Base-by-base conservation (phyloP, 2,888 invertebrate species). In the Ectobius pallidus region DNA sequence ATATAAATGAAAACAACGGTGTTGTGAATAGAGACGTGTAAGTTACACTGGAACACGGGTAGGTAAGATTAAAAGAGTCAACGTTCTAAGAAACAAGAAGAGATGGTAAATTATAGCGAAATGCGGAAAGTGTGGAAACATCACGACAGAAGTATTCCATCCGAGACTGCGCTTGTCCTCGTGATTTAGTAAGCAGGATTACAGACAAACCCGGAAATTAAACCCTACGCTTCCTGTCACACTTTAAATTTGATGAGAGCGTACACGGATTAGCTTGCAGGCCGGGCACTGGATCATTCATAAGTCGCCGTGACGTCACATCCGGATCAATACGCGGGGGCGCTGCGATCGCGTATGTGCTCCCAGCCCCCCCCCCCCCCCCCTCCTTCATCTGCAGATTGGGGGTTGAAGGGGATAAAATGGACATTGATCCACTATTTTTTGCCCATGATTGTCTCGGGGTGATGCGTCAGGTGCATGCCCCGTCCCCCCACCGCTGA, bases 231-330 rank as follows among this genome's bases (percentile, higher is more conserved):
- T 58, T 58, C 58, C 58, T 58, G 58, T 58, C 16, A 30, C 32
- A 58, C 14, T 58, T 58, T 58, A 30, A 58, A 32, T 58, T 58
- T 58, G 30, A 30, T 58, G 58, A 65, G 65, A 65, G n/a, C 46
- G 63, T 63, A 32, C 32, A 63, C 39, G 49, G 68, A 68, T 68
- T 68, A 69, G 72, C 70, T 70, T 63, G 58, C 32, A 58, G 74
- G 73, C 74, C 62, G 70, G 65, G 72, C 74, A 68, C 73, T 75
- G 75, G 77, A 76, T 77, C 77, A 77, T 77, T 77, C 77, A 77
- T 77, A 77, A 77, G 76, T 75, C 75, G 68, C 42, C 52, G 71
- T 77, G 77, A 77, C 77, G 77, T 76, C 75, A 77, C 73, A 73
- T 72, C 71, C 76, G 71, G 76, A 76, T 76, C 76, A 75, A 76